phyloP scores from a whole-genome alignment of 2,113 vertebrate species.

The Polypterus bichir region DNA sequence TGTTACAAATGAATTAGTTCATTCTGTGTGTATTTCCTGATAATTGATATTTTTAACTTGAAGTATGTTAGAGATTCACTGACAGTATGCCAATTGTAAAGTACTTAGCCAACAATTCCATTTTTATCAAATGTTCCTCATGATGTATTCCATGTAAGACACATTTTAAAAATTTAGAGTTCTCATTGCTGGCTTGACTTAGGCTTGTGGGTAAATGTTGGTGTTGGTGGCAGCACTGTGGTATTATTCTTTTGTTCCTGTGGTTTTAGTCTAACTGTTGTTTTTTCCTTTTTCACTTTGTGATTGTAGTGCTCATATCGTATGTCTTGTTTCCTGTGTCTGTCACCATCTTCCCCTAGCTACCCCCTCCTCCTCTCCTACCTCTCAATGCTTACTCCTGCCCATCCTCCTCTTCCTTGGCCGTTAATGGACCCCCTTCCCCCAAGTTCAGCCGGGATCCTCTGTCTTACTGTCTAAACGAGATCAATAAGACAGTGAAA shows the following conservation, averaged over 20 bases:
- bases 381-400: slow-evolving; percentile 25
- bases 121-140: no score
- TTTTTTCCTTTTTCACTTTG: slow-evolving; percentile 25
- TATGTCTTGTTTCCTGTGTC: slow-evolving; percentile 18
- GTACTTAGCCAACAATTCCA: no score
- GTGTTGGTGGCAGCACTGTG: slow-evolving; percentile 47
- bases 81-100: no score
- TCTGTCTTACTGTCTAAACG: slow-evolving; percentile 82
- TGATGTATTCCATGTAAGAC: no score
- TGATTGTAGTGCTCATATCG: slow-evolving; percentile 27
- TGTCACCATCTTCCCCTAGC: slow-evolving; percentile 37
- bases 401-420: slow-evolving; percentile 24
- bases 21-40: no score
- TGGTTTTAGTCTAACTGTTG: slow-evolving; percentile 28
- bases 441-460: slow-evolving; percentile 79
- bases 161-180: no score
- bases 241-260: slow-evolving; percentile 54
- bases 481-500: slow-evolving; percentile 94
- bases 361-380: slow-evolving; percentile 36
- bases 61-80: no score
- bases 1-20: no score
- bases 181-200: no score
- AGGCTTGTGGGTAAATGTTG: slow-evolving; percentile 25
- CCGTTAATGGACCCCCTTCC: slow-evolving; percentile 72
- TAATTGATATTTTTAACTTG: no score